phyloP scores from a whole-genome alignment of 2,888 invertebrate species.

The Scelioninae gen. 1 region DNA sequence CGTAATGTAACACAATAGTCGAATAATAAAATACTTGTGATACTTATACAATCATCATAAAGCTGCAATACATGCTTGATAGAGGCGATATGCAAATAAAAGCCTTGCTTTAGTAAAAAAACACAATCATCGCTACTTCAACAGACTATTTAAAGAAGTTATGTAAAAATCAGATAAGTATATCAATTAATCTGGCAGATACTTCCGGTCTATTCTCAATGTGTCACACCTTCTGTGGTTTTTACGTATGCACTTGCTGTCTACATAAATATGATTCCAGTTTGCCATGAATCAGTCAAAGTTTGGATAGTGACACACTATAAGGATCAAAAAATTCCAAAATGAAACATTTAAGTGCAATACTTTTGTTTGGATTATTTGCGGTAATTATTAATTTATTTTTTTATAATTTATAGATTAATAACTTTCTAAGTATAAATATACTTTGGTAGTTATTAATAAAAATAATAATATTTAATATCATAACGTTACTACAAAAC shows the following conservation, averaged over 20 bases:
- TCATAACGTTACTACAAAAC: too few species aligned
- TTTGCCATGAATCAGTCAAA: conserved; percentile 44
- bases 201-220: conserved; percentile 44
- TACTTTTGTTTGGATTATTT: conserved; percentile 4
- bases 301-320: not conserved
- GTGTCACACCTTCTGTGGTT: conserved; percentile 48
- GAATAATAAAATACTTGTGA: conserved; percentile 42
- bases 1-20: conserved; percentile 4
- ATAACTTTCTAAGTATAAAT: too few species aligned
- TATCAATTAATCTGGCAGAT: conserved; percentile 51
- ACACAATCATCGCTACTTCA: conserved; percentile 38
- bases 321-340: not conserved
- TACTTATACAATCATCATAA: conserved; percentile 48
- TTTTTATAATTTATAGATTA: conserved; percentile 2
- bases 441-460: too few species aligned
- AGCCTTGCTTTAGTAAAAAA: conserved; percentile 24
- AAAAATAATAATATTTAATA: too few species aligned
- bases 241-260: conserved; percentile 10
- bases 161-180: conserved; percentile 60
- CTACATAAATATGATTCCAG: conserved; percentile 51
- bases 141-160: conserved; percentile 36
- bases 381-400: conserved; percentile 10
- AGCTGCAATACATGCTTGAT: conserved; percentile 27
- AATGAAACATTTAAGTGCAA: not conserved
- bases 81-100: conserved; percentile 42